Evolutionary conservation across 1,140 invertebrate species (phyloP).

Genomic region (Muscidifurax raptorellus): DNA sequence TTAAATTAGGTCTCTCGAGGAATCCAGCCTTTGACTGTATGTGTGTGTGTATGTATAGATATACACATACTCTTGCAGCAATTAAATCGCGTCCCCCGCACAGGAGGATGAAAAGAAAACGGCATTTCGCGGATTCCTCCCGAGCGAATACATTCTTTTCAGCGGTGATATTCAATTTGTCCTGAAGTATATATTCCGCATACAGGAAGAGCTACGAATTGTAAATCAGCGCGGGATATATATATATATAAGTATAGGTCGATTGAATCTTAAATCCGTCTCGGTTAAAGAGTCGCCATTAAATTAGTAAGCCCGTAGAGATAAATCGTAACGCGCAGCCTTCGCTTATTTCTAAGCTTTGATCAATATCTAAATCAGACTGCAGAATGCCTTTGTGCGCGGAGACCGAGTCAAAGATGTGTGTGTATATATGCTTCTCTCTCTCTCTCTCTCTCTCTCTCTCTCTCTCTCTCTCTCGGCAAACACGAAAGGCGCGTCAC

Average conservation of each 20-base stretch:
- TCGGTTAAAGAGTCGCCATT: conserved; percentile 13
- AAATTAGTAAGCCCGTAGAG: conserved; percentile 28
- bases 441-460: conserved; percentile 3
- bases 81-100: conserved; percentile 22
- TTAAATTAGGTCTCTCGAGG: conserved; percentile 24
- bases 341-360: conserved; percentile 17
- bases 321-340: conserved; percentile 11
- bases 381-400: conserved; percentile 22
- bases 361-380: conserved; percentile 43
- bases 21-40: neutral
- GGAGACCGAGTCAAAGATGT: neutral
- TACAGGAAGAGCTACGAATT: too few species aligned
- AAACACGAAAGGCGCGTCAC: conserved; percentile 69
- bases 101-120: neutral
- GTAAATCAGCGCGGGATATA: conserved; percentile 8
- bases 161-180: neutral
- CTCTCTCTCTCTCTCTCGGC: conserved; percentile 30
- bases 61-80: neutral
- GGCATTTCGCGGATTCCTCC: conserved; percentile 8
- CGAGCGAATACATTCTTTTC: too few species aligned
- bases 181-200: neutral
- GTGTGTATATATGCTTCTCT: too few species aligned
- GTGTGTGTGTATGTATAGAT: too few species aligned
- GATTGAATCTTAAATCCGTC: conserved; percentile 8
- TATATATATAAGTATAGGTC: neutral